Evolutionary conservation across 2,113 vertebrate species (phyloP).

Genomic region (Muscicapa adusta): DNA sequence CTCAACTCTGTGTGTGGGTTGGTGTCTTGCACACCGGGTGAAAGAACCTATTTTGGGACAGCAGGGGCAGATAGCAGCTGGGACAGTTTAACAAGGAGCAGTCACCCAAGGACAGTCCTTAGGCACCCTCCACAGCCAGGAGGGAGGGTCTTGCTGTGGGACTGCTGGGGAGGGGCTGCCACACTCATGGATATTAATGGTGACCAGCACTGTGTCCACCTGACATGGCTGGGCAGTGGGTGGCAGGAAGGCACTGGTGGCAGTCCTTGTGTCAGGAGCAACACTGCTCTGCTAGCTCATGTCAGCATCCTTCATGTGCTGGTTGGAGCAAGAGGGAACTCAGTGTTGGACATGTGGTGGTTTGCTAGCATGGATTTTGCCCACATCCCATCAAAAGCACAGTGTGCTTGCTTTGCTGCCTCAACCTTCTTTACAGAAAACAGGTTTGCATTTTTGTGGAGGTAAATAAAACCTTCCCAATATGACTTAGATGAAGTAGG

Average conservation of each 20-base stretch:
- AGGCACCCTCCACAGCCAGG: neutral
- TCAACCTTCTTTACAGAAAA: neutral
- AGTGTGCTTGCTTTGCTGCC: neutral
- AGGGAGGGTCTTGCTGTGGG: neutral
- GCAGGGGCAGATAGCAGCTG: neutral
- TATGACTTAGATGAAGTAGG: rapidly evolving
- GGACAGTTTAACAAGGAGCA: rapidly evolving
- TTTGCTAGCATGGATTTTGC: neutral
- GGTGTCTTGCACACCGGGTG: rapidly evolving
- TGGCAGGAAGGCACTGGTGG: neutral
- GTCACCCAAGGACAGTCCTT: neutral
- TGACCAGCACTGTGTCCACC: neutral
- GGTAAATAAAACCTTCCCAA: neutral
- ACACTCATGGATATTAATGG: rapidly evolving
- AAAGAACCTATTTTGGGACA: neutral
- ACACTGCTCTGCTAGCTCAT: rapidly evolving
- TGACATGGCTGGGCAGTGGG: neutral
- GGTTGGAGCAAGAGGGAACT: neutral
- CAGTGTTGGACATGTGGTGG: rapidly evolving
- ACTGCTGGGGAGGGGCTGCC: neutral
- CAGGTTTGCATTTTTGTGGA: neutral
- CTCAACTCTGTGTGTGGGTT: neutral
- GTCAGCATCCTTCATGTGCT: rapidly evolving
- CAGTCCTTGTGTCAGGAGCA: rapidly evolving
- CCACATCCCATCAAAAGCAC: neutral